Percentiles rank a stretch among this genome's conserved stretches.
phyloP scores from a whole-genome alignment of 2,797 vertebrate species.

The Pygocentrus nattereri region DNA sequence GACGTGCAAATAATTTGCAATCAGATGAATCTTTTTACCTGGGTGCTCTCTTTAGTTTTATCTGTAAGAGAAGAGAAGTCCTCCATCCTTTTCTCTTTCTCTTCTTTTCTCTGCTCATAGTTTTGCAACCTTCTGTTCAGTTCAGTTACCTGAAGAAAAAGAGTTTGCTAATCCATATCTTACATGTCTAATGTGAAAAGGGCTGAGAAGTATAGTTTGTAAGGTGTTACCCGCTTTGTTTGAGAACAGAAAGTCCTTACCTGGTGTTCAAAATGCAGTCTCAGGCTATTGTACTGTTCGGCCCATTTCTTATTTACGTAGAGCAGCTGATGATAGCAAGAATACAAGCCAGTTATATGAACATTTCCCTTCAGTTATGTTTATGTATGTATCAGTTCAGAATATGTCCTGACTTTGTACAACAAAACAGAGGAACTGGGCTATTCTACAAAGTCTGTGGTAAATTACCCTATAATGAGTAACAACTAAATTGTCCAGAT shows the following conservation, averaged over 20 bases:
- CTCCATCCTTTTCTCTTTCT: slow-evolving; percentile 26
- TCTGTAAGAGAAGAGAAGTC: not conserved
- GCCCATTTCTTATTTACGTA: slow-evolving; percentile 89
- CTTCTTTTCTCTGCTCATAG: slow-evolving; percentile 74
- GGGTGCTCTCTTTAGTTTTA: slow-evolving; percentile 23
- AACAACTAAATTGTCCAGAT: too few species aligned
- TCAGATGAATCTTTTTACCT: slow-evolving; percentile 41
- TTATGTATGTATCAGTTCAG: too few species aligned
- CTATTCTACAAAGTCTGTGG: too few species aligned
- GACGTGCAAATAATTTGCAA: not conserved
- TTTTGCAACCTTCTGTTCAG: slow-evolving; percentile 28
- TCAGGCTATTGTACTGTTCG: slow-evolving; percentile 84
- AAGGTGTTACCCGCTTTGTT: not conserved
- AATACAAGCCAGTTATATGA: not conserved
- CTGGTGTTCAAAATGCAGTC: slow-evolving; percentile 32
- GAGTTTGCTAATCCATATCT: not conserved
- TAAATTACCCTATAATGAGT: too few species aligned
- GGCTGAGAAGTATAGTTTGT: not conserved
- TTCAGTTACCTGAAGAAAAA: not conserved
- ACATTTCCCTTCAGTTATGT: not conserved
- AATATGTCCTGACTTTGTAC: too few species aligned
- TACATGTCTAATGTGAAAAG: not conserved
- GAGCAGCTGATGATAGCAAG: slow-evolving; percentile 82
- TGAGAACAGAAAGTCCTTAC: not conserved
- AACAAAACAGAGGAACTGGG: too few species aligned